A percentile compares a stretch with the other conserved stretches of the same genome.
phyloP scores from a whole-genome alignment of 2,113 vertebrate genomes.

The Tretioscincus oriximinensis region DNA sequence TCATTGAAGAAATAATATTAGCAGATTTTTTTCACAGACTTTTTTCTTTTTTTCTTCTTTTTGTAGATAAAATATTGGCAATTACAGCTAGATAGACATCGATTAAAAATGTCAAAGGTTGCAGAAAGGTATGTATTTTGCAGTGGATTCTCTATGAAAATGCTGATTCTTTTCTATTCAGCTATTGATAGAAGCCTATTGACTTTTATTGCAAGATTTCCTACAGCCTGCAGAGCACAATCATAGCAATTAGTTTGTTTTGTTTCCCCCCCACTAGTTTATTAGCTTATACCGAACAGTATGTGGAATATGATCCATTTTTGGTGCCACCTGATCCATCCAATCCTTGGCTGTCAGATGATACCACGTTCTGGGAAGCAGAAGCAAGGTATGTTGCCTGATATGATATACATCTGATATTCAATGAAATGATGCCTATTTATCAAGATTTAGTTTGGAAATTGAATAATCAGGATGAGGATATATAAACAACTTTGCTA shows the following conservation, averaged over 20 bases:
- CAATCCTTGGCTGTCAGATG: slow-evolving; percentile 95
- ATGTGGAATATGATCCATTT: slow-evolving; percentile 96
- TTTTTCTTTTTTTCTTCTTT: slow-evolving; percentile 49
- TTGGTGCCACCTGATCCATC: slow-evolving; percentile 89
- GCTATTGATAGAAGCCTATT: background rate
- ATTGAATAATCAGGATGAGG: background rate
- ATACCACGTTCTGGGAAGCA: slow-evolving; percentile 91
- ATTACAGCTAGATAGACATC: slow-evolving; percentile 95
- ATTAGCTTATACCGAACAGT: slow-evolving; percentile 93
- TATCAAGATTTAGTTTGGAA: slow-evolving; percentile 16
- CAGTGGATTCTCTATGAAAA: slow-evolving; percentile 33
- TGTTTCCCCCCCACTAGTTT: slow-evolving; percentile 76
- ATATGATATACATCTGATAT: background rate
- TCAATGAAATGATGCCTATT: background rate
- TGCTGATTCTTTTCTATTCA: background rate
- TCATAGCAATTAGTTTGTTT: slow-evolving; percentile 23
- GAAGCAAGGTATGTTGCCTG: slow-evolving; percentile 84
- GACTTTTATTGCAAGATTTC: background rate
- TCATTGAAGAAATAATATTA: background rate
- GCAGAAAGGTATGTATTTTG: slow-evolving; percentile 88
- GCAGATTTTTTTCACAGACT: slow-evolving; percentile 30
- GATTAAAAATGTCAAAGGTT: slow-evolving; percentile 99
- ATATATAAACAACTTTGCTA: no score
- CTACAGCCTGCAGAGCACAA: background rate
- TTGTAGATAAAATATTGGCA: slow-evolving; percentile 98